phyloP scores from a whole-genome alignment of 2,797 vertebrate species.

The Poecilia wingei region DNA sequence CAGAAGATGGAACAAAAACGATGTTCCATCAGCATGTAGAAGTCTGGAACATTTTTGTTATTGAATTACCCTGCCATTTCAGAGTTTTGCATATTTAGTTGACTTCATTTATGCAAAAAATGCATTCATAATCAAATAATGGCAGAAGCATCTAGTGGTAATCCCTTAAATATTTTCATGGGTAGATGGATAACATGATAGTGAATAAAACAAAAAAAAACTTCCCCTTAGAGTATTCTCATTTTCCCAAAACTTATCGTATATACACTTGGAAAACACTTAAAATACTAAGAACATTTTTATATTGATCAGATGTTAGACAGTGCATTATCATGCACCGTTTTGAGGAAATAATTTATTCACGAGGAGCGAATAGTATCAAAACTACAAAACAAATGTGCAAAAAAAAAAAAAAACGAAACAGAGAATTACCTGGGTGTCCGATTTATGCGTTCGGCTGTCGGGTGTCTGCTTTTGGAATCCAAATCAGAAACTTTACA shows the following conservation, averaged over 20 bases:
- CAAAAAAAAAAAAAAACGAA: neutral
- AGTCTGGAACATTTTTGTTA: neutral
- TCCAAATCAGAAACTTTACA: neutral
- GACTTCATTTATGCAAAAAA: neutral
- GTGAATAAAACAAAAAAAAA: neutral
- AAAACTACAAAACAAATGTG: neutral
- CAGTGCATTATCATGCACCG: neutral
- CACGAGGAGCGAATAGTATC: neutral
- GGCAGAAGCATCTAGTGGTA: neutral
- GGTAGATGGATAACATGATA: neutral
- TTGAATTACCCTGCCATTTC: neutral
- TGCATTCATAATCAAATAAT: neutral
- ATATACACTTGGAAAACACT: neutral
- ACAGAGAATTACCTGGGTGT: neutral
- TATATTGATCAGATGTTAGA: too few species aligned
- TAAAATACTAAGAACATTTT: neutral
- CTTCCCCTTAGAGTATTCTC: too few species aligned
- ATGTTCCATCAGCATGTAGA: neutral
- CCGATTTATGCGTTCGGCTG: neutral
- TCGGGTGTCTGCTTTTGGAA: neutral
- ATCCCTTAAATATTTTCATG: neutral
- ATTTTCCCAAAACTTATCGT: neutral
- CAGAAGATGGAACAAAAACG: neutral
- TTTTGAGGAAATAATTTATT: neutral
- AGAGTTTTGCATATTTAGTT: neutral